Evolutionary conservation across 2,888 invertebrate species (phyloP), one percentile per base, ranked within the genome.

Genomic region (Athrips mouffetella): DNA sequence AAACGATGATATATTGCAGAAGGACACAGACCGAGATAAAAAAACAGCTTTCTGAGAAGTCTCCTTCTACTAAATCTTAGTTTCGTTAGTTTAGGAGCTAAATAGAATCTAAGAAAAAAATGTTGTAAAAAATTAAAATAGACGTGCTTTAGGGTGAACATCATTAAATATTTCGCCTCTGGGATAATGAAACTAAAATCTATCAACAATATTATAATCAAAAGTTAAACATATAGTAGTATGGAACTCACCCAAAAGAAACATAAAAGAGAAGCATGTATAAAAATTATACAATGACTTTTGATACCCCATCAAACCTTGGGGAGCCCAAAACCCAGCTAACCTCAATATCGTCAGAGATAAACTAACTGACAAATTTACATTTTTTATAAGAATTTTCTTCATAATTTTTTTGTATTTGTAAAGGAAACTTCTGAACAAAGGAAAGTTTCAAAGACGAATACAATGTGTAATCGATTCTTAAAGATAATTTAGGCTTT

Each of bases 271-370:
- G 18, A 80, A 56, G 3, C 67, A 55, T n/a, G 72, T 67, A 29
- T 79, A 82, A 27, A 60, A 62, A 47, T 63, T 64, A 45, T 87
- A 88, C 1, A 77, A n/a, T 0, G 58, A 15, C 30, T 53, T 68
- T 27, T 56, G 59, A 3, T 35, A 45, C 1, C 49, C 53, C 0
- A 35, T 50, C 31, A 80, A 47, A 1, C 50, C 47, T 1, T 70
- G 65, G 0, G 87, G 78, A 0, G 70, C 59, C 89, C 89, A 89
- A 44, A 87, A 83, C 0, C 89, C 89, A 0, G 73, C 71, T 1
- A 76, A 13, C 39, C 67, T 74, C 23, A 87, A 51, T 1, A 58
- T 67, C 0, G 84, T 80, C 15, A 85, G 53, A 0, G 87, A 80
- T 33, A 81, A 50, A 8, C 72, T 59, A 0, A 83, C 57, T 0